These are phyloP conservation scores for Luffia ferchaultella DNA, from an alignment of 2,888 invertebrate genomes.

Conservation along the genomic window DNA sequence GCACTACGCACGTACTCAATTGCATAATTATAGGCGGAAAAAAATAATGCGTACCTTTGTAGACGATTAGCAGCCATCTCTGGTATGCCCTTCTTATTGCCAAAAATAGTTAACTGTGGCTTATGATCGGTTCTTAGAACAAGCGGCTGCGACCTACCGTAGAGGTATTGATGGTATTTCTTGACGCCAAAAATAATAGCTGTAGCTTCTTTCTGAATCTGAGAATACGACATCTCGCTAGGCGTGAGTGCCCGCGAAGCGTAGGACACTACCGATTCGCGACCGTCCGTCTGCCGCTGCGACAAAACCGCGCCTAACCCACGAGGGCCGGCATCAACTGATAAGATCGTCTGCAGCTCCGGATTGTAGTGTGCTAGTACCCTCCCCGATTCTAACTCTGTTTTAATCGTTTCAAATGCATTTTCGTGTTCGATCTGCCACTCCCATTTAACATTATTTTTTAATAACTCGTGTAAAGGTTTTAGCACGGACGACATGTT, in stretches of 20 bases:
- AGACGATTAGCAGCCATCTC: background rate
- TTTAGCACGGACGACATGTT: background rate
- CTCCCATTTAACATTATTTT: background rate
- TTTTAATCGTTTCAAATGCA: background rate
- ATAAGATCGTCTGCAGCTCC: background rate
- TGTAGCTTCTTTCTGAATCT: background rate
- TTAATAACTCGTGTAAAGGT: background rate
- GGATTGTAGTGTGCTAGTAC: background rate
- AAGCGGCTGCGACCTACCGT: background rate
- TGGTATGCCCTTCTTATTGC: background rate
- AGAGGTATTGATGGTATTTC: background rate
- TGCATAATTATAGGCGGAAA: background rate
- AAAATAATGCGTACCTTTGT: background rate
- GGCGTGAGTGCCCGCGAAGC: background rate
- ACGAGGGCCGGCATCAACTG: background rate
- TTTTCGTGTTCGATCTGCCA: background rate
- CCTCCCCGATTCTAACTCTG: background rate
- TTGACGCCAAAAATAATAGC: background rate
- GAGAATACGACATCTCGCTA: background rate
- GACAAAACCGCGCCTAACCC: too few relatives aligned
- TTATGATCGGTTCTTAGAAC: background rate
- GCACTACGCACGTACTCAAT: slow-evolving; percentile 1
- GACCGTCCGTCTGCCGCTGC: too few relatives aligned
- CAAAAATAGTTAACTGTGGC: background rate
- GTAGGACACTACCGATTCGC: background rate